phyloP scores from a whole-genome alignment of 1,140 invertebrate genomes.

The Orchesella cincta region DNA sequence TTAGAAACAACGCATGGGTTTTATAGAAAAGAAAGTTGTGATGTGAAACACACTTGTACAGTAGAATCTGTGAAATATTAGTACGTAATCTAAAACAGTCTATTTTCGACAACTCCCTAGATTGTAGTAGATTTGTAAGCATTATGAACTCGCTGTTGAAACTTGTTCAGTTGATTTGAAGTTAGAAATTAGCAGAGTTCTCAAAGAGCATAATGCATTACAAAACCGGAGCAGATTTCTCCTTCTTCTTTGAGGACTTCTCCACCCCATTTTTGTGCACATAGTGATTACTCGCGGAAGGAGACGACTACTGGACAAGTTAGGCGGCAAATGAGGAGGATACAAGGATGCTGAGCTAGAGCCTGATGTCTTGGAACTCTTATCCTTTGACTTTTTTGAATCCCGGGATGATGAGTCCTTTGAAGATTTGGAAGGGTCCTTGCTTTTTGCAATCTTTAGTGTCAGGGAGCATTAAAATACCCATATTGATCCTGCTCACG shows the following conservation, averaged over 20 bases:
- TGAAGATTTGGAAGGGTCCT: background rate
- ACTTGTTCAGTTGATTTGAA: background rate
- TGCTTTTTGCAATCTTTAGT: conserved; percentile 35
- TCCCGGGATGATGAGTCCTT: background rate
- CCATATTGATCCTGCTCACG: conserved; percentile 10
- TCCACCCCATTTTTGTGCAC: conserved; percentile 5
- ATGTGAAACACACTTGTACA: no score
- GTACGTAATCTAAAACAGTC: no score
- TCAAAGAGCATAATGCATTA: background rate
- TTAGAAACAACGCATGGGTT: no score
- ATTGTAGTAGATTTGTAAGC: no score
- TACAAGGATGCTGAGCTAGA: background rate
- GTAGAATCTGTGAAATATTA: no score
- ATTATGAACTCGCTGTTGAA: background rate
- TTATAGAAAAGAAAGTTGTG: no score
- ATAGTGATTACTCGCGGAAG: background rate
- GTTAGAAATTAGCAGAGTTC: background rate
- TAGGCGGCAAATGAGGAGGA: background rate
- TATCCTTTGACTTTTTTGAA: conserved; percentile 32
- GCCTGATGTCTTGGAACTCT: conserved; percentile 26
- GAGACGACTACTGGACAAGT: background rate
- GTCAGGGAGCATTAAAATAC: background rate
- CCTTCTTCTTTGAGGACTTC: conserved; percentile 3
- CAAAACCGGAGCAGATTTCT: background rate
- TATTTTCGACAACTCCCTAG: no score